Evolutionary conservation across 2,113 vertebrate genomes (phyloP).

Genomic region (Archocentrus centrarchus): DNA sequence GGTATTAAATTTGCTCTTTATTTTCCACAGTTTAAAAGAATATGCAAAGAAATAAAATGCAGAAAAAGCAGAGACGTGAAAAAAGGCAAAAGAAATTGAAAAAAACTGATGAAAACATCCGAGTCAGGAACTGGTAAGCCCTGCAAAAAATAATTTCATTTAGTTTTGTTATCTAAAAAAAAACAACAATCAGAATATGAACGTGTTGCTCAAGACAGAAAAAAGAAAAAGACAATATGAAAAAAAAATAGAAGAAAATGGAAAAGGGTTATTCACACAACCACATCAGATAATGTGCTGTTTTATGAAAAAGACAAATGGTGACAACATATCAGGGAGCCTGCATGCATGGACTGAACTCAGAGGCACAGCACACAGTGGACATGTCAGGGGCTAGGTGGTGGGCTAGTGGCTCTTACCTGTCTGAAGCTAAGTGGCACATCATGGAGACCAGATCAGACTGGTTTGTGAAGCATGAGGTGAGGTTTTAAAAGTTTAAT

Average conservation of each 20-base stretch:
- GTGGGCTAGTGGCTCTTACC: slow-evolving; percentile 70
- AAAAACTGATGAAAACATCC: slow-evolving; percentile 19
- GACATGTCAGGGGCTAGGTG: slow-evolving; percentile 14
- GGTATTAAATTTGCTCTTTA: neutral
- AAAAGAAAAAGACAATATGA: neutral
- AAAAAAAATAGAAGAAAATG: neutral
- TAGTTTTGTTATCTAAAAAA: neutral
- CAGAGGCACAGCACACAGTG: slow-evolving; percentile 51
- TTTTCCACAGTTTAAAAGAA: neutral
- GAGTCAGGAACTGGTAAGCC: neutral
- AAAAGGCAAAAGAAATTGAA: slow-evolving; percentile 21
- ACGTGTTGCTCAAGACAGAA: neutral
- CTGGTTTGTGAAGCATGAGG: slow-evolving; percentile 71
- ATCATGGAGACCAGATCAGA: slow-evolving; percentile 66
- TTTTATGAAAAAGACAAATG: neutral
- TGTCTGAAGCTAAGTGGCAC: slow-evolving; percentile 67
- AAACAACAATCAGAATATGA: neutral
- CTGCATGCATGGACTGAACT: slow-evolving; percentile 37
- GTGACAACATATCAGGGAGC: slow-evolving; percentile 29
- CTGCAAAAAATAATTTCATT: neutral
- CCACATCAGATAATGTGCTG: neutral
- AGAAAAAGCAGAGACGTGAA: slow-evolving; percentile 9
- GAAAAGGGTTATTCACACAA: neutral
- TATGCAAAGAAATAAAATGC: neutral
- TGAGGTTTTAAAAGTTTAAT: slow-evolving; percentile 64